Conservation (phyloP, 2,888 invertebrate species). For the Kuschelorhynchus macadamiae region DNA sequence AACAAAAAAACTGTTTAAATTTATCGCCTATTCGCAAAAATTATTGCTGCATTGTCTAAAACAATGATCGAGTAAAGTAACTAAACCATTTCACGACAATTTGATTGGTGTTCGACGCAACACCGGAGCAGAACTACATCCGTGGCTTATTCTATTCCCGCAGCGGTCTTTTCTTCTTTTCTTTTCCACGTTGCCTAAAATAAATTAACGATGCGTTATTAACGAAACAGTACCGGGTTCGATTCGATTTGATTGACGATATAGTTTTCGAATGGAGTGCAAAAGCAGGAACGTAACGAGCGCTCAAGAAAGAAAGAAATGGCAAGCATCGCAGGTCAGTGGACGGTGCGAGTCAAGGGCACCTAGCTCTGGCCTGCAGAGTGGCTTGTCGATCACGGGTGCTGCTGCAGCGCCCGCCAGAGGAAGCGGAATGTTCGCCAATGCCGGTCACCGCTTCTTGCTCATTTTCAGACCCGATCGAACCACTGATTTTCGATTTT, state of each 20-base stretch:
- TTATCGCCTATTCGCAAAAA: conserved; percentile 24
- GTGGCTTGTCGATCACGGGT: conserved; percentile 61
- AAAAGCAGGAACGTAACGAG: conserved; percentile 47
- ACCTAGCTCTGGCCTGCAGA: conserved; percentile 59
- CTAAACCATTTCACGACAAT: conserved; percentile 41
- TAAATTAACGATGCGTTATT: conserved; percentile 43
- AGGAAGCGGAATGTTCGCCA: conserved; percentile 36
- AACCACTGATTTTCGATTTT: no score
- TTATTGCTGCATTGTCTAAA: conserved; percentile 31
- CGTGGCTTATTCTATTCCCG: conserved; percentile 42
- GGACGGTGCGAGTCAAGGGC: conserved; percentile 68
- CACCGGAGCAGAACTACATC: conserved; percentile 34
- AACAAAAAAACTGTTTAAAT: conserved; percentile 7
- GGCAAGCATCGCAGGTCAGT: conserved; percentile 64
- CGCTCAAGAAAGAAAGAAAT: conserved; percentile 49
- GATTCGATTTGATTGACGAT: conserved; percentile 49
- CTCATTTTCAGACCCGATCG: conserved; percentile 2
- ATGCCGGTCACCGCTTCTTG: conserved; percentile 12
- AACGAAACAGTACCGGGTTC: conserved; percentile 47
- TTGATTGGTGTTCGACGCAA: conserved; percentile 24
- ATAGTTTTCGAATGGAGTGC: conserved; percentile 47
- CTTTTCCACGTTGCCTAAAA: conserved; percentile 41
- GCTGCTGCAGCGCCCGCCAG: conserved; percentile 24
- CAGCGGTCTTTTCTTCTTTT: conserved; percentile 40
- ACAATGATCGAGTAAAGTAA: conserved; percentile 34